Evolutionary conservation across 2,113 vertebrate species (phyloP), one percentile per base, ranked within the genome.

Genomic region (Brienomyrus brachyistius): DNA sequence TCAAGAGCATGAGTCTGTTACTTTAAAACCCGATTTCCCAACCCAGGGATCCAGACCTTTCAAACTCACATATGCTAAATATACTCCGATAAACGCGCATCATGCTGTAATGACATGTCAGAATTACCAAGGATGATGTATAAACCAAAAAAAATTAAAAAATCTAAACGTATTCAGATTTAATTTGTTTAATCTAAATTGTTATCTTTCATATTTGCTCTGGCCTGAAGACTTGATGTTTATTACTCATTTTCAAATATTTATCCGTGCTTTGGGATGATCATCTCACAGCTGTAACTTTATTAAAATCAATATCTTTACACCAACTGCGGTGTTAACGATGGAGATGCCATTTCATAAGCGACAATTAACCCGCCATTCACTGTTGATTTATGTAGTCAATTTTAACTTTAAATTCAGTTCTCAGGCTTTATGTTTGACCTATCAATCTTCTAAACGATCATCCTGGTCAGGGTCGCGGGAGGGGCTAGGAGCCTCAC

Each of bases 221-320:
- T 80, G 74, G 74, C 74, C 74, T 17, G 74, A 80, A 43, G 35
- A 19, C 35, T 40, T 80, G 74, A 80, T 80, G 74, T 80, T 80
- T 80, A 80, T 80, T 80, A 80, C 74, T 80, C 35, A 40, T 80
- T 43, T 80, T 80, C 31, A 80, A 80, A 80, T 43, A 80, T 80
- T 80, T 43, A 17, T 40, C 31, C 11, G 15, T 80, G 10, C 35
- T 80, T 80, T 27, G 5, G 35, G 5, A 80, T 6, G 35, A 43
- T 43, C 74, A 80, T 80, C 40, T 80, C 35, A 19, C 31, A 8
- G 74, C 74, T 19, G 35, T 13, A 80, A 43, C 35, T 80, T 80
- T 43, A 80, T 80, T 43, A 80, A 35, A 80, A 80, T 80, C 31
- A 43, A 35, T 80, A 35, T 80, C 74, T 80, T 80, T 19, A 80